Base-by-base conservation (phyloP, 2,113 vertebrate genomes). In the Pelvicachromis taeniatus region DNA sequence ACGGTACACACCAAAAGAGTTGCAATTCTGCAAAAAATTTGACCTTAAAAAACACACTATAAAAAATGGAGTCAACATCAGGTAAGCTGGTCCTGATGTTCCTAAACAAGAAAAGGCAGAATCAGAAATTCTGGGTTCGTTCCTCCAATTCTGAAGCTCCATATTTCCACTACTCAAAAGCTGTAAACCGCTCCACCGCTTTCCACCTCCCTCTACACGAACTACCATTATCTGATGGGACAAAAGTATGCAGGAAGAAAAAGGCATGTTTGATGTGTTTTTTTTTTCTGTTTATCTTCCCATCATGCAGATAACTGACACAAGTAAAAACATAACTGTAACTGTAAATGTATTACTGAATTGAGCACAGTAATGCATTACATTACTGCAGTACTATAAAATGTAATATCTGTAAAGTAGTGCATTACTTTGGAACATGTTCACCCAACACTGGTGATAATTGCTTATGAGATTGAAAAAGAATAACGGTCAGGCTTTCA, bases 141-240 rank as follows among this genome's bases (percentile, higher is more conserved):
- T 65, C 61, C 40, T 40, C 33, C 11, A 65, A 14, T 40, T 65
- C 33, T 63, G 33, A 63, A 38, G 19, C 4, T 23, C 35, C 40
- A 23, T 5, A 68, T 42, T 42, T 42, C n/a, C 7, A 42, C 21
- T 23, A 2, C 63, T 68, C 7, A 68, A 68, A 26, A 42, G 38
- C 42, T 68, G 45, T 42, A 9, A 23, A 23, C 35, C 21, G 63
- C 12, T 2, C 63, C 13, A 2, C 38, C 63, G 14, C 23, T 26
- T n/a, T 1, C 38, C n/a, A 26, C 0, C 1, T n/a, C 13, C 13
- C 21, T 16, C 0, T 0, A 45, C 38, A 26, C 6, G 42, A 40
- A 68, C 7, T 68, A 68, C 4, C 7, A 19, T 63, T 35, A n/a
- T 11, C 6, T 19, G 12, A 63, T n/a, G n/a, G 9, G n/a, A 10